Evolutionary conservation across 2,888 invertebrate species (phyloP), one percentile per base, ranked within the genome.

Genomic region (Parascotia fuliginaria): DNA sequence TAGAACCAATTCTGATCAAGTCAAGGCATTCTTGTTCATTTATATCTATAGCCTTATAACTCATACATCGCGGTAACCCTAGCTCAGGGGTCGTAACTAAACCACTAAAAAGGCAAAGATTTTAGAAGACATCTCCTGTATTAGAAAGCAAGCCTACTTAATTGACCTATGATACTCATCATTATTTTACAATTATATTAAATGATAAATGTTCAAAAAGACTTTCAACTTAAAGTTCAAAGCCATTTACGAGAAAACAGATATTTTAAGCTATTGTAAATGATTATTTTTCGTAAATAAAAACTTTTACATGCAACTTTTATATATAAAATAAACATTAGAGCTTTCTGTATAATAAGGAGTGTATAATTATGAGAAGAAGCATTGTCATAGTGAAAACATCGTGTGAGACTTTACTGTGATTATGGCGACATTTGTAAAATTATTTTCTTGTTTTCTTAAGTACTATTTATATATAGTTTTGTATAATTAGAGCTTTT

Each of bases 331-430:
- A 59, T 49, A 56, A 60, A 63, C 50, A 66, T 64, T n/a, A n/a
- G 53, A 60, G 52, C 50, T 69, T 63, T 66, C 64, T 59, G 54
- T 53, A 51, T 54, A 40, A 51, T 68, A 60, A 64, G 57, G 62
- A 62, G 44, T 52, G 53, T 55, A 54, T 83, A 83, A 86, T 86
- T 76, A 79, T 87, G 87, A 71, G 88, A 86, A 84, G 68, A 71
- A 53, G 62, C 75, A 84, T 87, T 86, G 84, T 87, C 77, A 44
- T 70, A 65, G 79, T 59, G 78, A 77, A 80, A 77, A 68, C 60
- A 62, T 67, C 71, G 58, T 54, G 73, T 85, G 81, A 67, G 85
- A 83, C 83, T 65, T 31, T 51, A 13, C 65, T 62, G 67, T 66
- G 53, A 55, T 59, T 65, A 65, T 65, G 50, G 43, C 70, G 77